phyloP scores from a whole-genome alignment of 2,113 vertebrate genomes.

The Mungos mungo region DNA sequence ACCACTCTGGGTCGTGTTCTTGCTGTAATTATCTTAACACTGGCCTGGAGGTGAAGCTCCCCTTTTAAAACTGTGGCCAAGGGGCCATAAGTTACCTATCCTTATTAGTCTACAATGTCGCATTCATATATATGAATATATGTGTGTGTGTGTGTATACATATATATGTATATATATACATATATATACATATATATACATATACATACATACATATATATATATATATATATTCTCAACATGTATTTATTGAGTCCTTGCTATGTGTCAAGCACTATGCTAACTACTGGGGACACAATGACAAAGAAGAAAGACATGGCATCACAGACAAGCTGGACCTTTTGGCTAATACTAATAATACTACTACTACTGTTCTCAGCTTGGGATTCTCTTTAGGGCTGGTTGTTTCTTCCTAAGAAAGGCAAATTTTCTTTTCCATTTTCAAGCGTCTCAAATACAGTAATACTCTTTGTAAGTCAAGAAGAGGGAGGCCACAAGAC shows the following conservation, averaged over 20 bases:
- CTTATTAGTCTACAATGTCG: not conserved
- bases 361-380: not conserved
- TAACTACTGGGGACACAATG: not conserved
- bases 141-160: too few relatives aligned
- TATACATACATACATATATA: too few relatives aligned
- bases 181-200: too few relatives aligned
- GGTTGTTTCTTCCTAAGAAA: not conserved
- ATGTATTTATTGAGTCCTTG: not conserved
- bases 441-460: not conserved
- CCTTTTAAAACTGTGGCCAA: not conserved
- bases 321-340: not conserved
- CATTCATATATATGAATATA: not conserved
- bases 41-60: not conserved
- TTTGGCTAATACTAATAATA: not conserved
- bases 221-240: too few relatives aligned
- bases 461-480: not conserved
- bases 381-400: not conserved
- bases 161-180: too few relatives aligned
- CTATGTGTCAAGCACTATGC: not conserved
- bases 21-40: not conserved
- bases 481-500: not conserved
- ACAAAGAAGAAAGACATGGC: not conserved
- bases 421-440: not conserved
- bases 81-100: not conserved
- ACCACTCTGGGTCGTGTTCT: not conserved